These are phyloP conservation scores for Cephus spinipes DNA, from an alignment of 2,888 invertebrate species.

Conservation along the genomic window DNA sequence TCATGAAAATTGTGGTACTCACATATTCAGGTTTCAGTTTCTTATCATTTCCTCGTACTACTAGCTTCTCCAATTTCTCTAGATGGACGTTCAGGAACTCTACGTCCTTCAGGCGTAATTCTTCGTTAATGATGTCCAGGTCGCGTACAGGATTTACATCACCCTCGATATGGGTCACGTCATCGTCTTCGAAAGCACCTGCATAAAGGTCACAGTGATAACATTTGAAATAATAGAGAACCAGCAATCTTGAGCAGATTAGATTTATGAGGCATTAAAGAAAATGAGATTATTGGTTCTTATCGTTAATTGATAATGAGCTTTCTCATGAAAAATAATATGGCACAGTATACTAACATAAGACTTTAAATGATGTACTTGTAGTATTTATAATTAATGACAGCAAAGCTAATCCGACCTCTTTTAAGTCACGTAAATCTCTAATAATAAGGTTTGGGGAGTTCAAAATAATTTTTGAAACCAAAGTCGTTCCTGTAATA, in stretches of 20 bases:
- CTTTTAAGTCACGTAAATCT: neutral
- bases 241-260: neutral
- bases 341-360: neutral
- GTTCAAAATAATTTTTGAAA: too few relatives aligned
- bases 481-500: too few relatives aligned
- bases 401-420: neutral
- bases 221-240: neutral
- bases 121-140: constrained; percentile 95
- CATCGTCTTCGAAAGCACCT: constrained; percentile 98
- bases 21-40: constrained; percentile 96
- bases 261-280: too few relatives aligned
- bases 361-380: neutral
- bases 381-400: neutral
- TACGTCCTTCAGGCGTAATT: constrained; percentile 93
- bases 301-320: too few relatives aligned
- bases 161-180: constrained; percentile 98
- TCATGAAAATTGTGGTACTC: constrained; percentile 62
- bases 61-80: constrained; percentile 88
- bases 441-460: neutral
- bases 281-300: neutral
- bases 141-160: constrained; percentile 98
- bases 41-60: constrained; percentile 90
- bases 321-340: neutral
- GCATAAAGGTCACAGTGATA: constrained; percentile 25
- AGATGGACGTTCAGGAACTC: constrained; percentile 85